phyloP scores from a whole-genome alignment of 2,797 vertebrate genomes.

The Pempheris klunzingeri region DNA sequence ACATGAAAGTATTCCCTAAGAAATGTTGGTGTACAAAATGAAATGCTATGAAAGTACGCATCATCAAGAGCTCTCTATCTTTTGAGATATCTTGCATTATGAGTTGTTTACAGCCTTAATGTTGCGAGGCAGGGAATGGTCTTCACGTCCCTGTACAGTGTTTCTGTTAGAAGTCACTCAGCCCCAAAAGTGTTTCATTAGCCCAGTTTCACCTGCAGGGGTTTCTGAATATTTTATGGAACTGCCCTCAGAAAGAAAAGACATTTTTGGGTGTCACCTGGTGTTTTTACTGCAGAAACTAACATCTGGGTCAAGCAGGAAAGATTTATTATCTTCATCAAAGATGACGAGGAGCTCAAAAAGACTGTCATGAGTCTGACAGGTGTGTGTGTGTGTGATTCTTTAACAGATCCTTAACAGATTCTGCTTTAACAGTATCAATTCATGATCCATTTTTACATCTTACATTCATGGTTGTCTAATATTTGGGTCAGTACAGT shows the following conservation, averaged over 20 bases:
- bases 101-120: not conserved
- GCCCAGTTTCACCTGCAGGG: not conserved
- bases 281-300: too few relatives aligned
- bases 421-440: too few relatives aligned
- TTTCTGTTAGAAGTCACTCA: not conserved
- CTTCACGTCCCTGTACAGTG: not conserved
- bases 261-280: not conserved
- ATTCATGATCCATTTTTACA: not conserved
- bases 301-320: too few relatives aligned
- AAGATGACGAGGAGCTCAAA: not conserved
- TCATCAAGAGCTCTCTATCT: too few relatives aligned
- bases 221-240: not conserved
- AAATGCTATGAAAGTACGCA: too few relatives aligned
- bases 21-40: not conserved
- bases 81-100: not conserved
- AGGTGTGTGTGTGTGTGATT: not conserved
- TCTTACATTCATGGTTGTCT: not conserved
- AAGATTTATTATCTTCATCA: too few relatives aligned
- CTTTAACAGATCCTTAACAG: too few relatives aligned
- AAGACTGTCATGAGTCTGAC: not conserved
- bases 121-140: too few relatives aligned
- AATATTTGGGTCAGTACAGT: too few relatives aligned
- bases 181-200: not conserved
- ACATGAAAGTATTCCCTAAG: not conserved
- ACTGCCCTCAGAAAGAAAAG: not conserved